Base-by-base conservation (phyloP, 2,888 invertebrate genomes). In the Artemia sinica region DNA sequence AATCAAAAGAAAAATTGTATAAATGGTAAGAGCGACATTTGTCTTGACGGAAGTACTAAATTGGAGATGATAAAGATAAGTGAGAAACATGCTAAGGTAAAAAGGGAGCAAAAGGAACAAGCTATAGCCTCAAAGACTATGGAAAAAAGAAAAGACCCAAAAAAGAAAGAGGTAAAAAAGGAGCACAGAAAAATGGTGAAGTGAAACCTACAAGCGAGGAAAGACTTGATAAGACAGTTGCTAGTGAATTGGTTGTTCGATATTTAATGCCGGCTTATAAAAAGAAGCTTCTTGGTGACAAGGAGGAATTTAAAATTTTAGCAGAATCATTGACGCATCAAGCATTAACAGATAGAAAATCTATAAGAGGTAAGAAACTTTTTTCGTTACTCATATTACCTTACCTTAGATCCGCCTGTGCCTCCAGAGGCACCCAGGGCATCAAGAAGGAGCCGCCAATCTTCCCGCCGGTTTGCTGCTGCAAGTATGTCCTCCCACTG, bases 201-300 rank as follows among this genome's bases (percentile, higher is more conserved):
- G 65, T 78, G 14, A 76, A 77, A 58, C 78, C 79, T 49, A 73
- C 73, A 49, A 74, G 74, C 66, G 76, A 80, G 14, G 72, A 78
- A 49, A 69, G 70, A 10, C 67, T 63, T 67, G 75, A 76, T 69
- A 76, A 75, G 65, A 81, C 84, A 75, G 81, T 86, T 70, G 87
- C 4, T 28, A 28, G 87, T 1, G 81, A 84, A 67, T 77, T 84
- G 68, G 86, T 88, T 8, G 85, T 88, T 1, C 84, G 85, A 75
- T 80, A 85, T 72, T 79, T 89, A 65, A 87, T 85, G 78, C 87
- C 87, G 0, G 85, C 85, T 74, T 88, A 86, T 76, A 84, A 84
- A 73, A 82, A 82, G 69, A 84, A 84, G 72, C 81, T 83, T 74
- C 86, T 88, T 71, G 82, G 82, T 71, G 85, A 83, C 41, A 83